Base-by-base conservation (phyloP, 2,888 invertebrate genomes). In the Drosophila anceps region DNA sequence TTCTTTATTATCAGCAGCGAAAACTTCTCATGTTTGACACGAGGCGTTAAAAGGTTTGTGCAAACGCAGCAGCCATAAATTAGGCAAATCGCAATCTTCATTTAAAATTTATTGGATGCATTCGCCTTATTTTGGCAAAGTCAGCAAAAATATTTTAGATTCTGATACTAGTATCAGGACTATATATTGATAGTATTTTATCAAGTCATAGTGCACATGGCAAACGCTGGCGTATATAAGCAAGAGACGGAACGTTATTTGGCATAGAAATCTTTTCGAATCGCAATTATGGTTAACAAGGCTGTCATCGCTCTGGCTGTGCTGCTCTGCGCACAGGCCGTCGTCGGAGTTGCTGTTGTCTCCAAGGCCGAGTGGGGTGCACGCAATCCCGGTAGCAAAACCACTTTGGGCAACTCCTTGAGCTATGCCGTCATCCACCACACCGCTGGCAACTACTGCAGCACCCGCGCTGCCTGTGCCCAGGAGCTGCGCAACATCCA, bases 401-500 rank as follows among this genome's bases (percentile, higher is more conserved):
- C 57, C 10, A 39, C 68, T 2, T 59, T 90, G 48, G 72, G 59
- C 35, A 83, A 65, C 24, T 62, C 67, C 33, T 54, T 89, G 44
- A 44, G 54, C 64, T 90, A 83, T 35, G 81, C 76, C 7, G 75
- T 90, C 7, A 72, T 91, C 27, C 90, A 91, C 57, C 91, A 91
- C 62, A 84, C 90, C 10, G 82, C 81, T 2, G 82, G 81, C 31
- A 74, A 74, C 64, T 88, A 82, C 63, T 88, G 87, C 73, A 78
- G 41, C 55, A 88, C 81, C 29, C 51, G 65, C 35, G 67, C 65
- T 31, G 78, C 73, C 33, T 91, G 91, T 62, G 67, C 60, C 18
- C 65, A 76, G 18, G 73, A 73, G 35, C 87, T 91, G 76, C 79
- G 79, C 31, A 82, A 69, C 54, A 91, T 91, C 61, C 91, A 91